Base-by-base conservation (phyloP, 2,113 vertebrate genomes). In the Miniopterus natalensis region DNA sequence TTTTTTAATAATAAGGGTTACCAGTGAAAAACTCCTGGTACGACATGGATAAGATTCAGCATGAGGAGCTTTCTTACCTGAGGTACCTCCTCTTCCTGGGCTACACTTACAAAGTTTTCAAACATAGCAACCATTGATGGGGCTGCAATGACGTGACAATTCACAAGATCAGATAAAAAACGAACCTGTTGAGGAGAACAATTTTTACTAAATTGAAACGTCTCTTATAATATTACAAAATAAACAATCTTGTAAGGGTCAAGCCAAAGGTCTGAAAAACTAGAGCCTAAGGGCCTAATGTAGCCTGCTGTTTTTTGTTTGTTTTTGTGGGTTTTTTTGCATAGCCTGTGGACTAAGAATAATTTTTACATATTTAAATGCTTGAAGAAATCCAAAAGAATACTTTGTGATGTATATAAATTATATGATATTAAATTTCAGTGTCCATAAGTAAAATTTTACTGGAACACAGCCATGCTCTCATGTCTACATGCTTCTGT, bases 61-160 rank as follows among this genome's bases (percentile, higher is more conserved):
- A 11, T 42, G 87, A 83, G 4, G 29, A 21, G 51, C 95, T 55
- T 42, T 94, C 97, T 98, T 98, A 99, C 99, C 98, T 99, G 99
- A 65, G 99, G 99, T 11, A 99, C 99, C 0, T 99, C 99, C 85
- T 99, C 99, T 97, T 99, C 99, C 93, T 99, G 99, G 91, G 99
- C 99, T 95, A 99, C 99, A 75, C 98, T 99, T 96, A 99, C 98
- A 96, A 99, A 99, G 97, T 99, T 99, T 97, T 99, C 99, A 98
- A 99, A 99, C 99, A 99, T 99, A 94, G 99, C 99, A 94, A 99
- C 99, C 99, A 99, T 99, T 0, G 99, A 99, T 0, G 99, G 99
- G 63, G 99, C 99, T 78, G 99, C 99, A 88, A 99, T 99, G 93
- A 99, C 99, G 1, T 99, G 99, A 97, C 99, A 99, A 97, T 99